Percentiles rank a stretch among this genome's conserved stretches.
These are phyloP conservation scores for Aphyosemion australe DNA, from an alignment of 2,113 vertebrate genomes.

Conservation along the genomic window DNA sequence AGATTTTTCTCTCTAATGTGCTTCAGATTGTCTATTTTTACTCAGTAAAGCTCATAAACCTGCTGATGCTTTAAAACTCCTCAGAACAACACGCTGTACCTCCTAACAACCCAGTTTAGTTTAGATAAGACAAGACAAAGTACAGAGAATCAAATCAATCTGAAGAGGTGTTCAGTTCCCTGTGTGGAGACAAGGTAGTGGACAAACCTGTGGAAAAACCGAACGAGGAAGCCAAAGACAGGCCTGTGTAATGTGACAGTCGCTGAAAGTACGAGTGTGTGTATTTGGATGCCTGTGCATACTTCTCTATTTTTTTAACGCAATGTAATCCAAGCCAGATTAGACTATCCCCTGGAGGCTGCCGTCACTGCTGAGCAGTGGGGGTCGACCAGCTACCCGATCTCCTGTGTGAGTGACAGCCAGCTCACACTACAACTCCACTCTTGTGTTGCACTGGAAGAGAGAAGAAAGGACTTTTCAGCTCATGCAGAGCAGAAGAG, in stretches of 20 bases:
- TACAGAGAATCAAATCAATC: no score
- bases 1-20: not conserved
- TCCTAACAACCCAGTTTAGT: no score
- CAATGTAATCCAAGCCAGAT: slow-evolving; percentile 40
- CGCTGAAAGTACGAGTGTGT: slow-evolving; percentile 19
- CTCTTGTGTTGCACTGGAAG: not conserved
- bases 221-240: slow-evolving; percentile 60
- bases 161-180: no score
- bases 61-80: slow-evolving; percentile 2
- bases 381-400: slow-evolving; percentile 19
- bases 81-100: no score
- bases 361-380: slow-evolving; percentile 43
- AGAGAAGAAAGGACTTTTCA: slow-evolving; percentile 14
- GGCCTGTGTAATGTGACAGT: slow-evolving; percentile 26
- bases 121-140: no score
- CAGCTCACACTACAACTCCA: slow-evolving; percentile 23
- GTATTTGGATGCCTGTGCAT: slow-evolving; percentile 34
- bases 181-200: slow-evolving; percentile 3
- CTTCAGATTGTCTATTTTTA: slow-evolving; percentile 4
- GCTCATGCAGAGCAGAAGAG: slow-evolving; percentile 12
- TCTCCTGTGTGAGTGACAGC: slow-evolving; percentile 18
- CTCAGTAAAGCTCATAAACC: not conserved
- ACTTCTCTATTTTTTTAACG: slow-evolving; percentile 46
- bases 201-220: slow-evolving; percentile 60
- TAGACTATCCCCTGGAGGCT: slow-evolving; percentile 22